phyloP scores from a whole-genome alignment of 2,797 vertebrate genomes.

The Parauchenoglanis punctatus region DNA sequence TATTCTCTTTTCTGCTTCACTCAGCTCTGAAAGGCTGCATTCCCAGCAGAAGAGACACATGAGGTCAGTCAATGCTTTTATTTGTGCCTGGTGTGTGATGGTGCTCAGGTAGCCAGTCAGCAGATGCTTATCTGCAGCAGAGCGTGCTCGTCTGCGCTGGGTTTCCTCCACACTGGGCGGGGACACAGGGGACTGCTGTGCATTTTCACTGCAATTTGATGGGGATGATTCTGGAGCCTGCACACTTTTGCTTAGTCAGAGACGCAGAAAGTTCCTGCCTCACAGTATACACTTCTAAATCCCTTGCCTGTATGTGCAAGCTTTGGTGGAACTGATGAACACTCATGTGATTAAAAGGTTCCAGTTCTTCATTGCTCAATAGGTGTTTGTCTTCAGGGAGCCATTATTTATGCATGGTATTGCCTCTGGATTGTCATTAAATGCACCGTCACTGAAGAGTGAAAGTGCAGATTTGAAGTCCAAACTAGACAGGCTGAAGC shows the following conservation, averaged over 20 bases:
- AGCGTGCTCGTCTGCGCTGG: neutral
- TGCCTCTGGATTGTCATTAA: neutral
- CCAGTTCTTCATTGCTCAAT: neutral
- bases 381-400: neutral
- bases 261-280: conserved; percentile 31
- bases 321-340: neutral
- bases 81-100: neutral
- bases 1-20: neutral
- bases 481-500: neutral
- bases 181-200: conserved; percentile 3
- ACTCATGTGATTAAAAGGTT: neutral
- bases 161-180: neutral
- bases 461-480: conserved; percentile 6
- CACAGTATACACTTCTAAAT: neutral
- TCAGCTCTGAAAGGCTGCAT: conserved; percentile 27
- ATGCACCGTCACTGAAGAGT: conserved; percentile 41
- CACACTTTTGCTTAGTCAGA: conserved; percentile 40
- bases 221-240: conserved; percentile 10
- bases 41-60: conserved; percentile 42
- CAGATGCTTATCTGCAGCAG: neutral
- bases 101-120: neutral
- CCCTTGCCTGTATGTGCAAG: neutral
- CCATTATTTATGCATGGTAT: neutral
- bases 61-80: conserved; percentile 61
- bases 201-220: neutral